Base-by-base conservation (phyloP, 2,797 vertebrate genomes). In the Platalea minor region DNA sequence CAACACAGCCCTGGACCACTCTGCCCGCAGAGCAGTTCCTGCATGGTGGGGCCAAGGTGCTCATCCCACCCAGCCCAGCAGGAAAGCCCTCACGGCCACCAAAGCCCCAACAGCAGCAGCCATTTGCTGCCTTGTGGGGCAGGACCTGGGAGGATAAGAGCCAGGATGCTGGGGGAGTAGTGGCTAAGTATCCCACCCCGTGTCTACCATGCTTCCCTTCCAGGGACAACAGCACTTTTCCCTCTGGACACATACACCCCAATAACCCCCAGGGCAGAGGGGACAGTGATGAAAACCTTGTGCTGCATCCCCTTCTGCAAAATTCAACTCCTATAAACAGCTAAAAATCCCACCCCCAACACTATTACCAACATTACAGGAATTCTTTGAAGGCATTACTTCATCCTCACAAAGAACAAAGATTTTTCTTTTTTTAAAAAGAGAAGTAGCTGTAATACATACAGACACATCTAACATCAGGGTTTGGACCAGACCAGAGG, bases 111-210 rank as follows among this genome's bases (percentile, higher is more conserved):
- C 24, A 20, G 45, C 24, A 35, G 67, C n/a, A 29, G 61, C 20
- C 50, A 2, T 45, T 81, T 1, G 0, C 13, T 0, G 0, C 53
- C 25, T 7, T 37, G 29, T 4, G 0, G 41, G 37, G 24, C 11
- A 48, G 73, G 37, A 14, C 3, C 9, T 1, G 0, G 31, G 8
- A n/a, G 11, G 16, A 3, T 19, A 11, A 12, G 41, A 51, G 39
- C 61, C n/a, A 6, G 54, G 20, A 46, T 2, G 5, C 7, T 4
- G 2, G n/a, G 20, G 28, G 21, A 73, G 26, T 4, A 0, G 39
- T 26, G 21, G 20, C 20, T 11, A n/a, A 75, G 17, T 24, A 45
- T 33, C 29, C 20, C 33, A 31, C 24, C 5, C 21, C 18, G 7
- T 4, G 5, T 4, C 24, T 65, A 15, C 39, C 16, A 0, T 1